Percentiles rank a stretch among this genome's conserved stretches.
Evolutionary conservation across 2,113 vertebrate genomes (phyloP).

Genomic region (Takifugu flavidus): DNA sequence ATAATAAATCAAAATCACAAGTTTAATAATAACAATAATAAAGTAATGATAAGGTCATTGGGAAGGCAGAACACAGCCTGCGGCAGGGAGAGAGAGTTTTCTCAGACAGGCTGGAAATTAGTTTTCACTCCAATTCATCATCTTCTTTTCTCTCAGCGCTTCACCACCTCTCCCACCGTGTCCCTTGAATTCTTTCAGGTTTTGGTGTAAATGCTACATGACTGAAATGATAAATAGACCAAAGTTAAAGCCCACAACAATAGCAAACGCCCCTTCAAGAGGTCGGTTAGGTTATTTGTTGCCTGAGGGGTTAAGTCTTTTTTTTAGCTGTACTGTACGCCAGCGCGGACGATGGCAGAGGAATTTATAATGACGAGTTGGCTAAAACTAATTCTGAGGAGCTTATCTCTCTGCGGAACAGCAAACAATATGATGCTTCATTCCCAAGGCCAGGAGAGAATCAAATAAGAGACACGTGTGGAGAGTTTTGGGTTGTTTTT

Average conservation of each 20-base stretch:
- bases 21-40: constrained; percentile 59
- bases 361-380: constrained; percentile 35
- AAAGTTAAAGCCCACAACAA: constrained; percentile 56
- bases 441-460: no score
- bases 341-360: constrained; percentile 49
- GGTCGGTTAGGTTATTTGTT: constrained; percentile 43
- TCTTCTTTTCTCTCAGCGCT: constrained; percentile 66
- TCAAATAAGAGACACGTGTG: no score
- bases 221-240: constrained; percentile 72
- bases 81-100: constrained; percentile 45
- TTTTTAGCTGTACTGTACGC: constrained; percentile 41
- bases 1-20: constrained; percentile 69
- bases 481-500: no score
- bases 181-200: constrained; percentile 52
- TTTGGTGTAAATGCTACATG: constrained; percentile 60
- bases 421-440: no score
- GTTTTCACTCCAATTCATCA: constrained; percentile 75
- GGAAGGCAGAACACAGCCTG: constrained; percentile 48
- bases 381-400: no score
- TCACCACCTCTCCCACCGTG: constrained; percentile 49
- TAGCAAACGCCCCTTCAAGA: constrained; percentile 60
- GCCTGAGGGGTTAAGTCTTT: constrained; percentile 51
- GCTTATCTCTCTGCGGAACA: no score
- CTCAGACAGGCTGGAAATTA: constrained; percentile 73
- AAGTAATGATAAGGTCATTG: constrained; percentile 64